These are phyloP conservation scores for human DNA, from an alignment of 2,113 vertebrate genomes.

Conservation along the genomic window DNA sequence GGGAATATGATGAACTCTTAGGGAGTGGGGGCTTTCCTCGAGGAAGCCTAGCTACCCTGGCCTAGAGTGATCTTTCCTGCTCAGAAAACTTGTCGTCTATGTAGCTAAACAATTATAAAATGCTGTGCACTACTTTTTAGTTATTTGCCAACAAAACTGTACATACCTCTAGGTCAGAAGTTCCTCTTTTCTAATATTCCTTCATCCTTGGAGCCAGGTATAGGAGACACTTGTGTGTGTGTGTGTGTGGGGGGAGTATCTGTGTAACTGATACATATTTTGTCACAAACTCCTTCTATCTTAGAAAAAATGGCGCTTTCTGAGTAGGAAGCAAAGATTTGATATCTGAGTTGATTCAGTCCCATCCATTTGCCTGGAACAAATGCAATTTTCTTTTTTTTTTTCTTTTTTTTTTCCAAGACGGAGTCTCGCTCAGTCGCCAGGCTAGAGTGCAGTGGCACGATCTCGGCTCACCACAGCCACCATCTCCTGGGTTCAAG, in stretches of 20 bases:
- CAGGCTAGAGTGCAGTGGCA: no score
- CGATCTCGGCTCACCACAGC: no score
- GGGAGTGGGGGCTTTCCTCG: not conserved
- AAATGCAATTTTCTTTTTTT: not conserved
- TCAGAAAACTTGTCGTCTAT: not conserved
- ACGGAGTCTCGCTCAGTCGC: no score
- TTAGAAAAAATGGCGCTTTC: slow-evolving; percentile 26
- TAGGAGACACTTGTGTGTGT: not conserved
- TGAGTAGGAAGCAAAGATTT: not conserved
- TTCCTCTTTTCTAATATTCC: not conserved
- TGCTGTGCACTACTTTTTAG: not conserved
- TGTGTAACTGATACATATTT: not conserved
- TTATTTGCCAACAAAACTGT: slow-evolving; percentile 14
- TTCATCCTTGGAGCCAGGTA: not conserved
- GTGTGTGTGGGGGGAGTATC: not conserved
- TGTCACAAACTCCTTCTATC: not conserved
- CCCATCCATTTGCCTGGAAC: not conserved
- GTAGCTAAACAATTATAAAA: slow-evolving; percentile 20
- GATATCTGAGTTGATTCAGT: not conserved
- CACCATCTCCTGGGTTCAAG: no score
- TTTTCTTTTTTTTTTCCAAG: no score
- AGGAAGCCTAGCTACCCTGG: not conserved
- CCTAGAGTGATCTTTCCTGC: not conserved
- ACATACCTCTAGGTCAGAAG: slow-evolving; percentile 3
- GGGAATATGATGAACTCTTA: not conserved